phyloP scores from a whole-genome alignment of 2,888 invertebrate species.

The Drosophila longiperda region DNA sequence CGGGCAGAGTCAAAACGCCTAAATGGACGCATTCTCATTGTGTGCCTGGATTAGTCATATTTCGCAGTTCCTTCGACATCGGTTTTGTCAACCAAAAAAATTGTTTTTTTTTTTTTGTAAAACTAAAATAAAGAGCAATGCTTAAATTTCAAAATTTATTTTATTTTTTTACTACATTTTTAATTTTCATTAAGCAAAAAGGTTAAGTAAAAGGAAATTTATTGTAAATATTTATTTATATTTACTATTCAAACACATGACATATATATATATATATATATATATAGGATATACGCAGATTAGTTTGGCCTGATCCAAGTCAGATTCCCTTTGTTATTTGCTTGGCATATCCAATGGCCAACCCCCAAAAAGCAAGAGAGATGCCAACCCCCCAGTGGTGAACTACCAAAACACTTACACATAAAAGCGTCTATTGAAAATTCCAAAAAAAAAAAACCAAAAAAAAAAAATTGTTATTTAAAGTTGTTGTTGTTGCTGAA shows the following conservation, averaged over 20 bases:
- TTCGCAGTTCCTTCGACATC: neutral
- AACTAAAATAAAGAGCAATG: neutral
- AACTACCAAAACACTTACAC: conserved; percentile 22
- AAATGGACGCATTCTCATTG: conserved; percentile 30
- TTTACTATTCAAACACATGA: neutral
- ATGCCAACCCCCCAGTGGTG: conserved; percentile 22
- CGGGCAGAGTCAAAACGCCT: conserved; percentile 8
- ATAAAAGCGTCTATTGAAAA: conserved; percentile 51
- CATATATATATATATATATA: neutral
- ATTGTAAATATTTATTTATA: neutral
- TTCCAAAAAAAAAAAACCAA: conserved; percentile 38
- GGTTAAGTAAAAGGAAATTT: no score
- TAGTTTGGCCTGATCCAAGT: neutral
- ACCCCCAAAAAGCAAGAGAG: conserved; percentile 17
- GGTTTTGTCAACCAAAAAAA: neutral
- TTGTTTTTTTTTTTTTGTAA: neutral
- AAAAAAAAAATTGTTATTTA: conserved; percentile 33
- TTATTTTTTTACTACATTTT: no score
- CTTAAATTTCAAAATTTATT: neutral
- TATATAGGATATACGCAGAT: neutral
- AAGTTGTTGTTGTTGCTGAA: conserved; percentile 43
- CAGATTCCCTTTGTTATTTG: neutral
- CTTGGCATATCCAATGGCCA: conserved; percentile 9
- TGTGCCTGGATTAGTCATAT: conserved; percentile 33
- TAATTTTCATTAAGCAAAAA: neutral